Conservation (phyloP, 2,797 vertebrate species). For the Danio aesculapii region DNA sequence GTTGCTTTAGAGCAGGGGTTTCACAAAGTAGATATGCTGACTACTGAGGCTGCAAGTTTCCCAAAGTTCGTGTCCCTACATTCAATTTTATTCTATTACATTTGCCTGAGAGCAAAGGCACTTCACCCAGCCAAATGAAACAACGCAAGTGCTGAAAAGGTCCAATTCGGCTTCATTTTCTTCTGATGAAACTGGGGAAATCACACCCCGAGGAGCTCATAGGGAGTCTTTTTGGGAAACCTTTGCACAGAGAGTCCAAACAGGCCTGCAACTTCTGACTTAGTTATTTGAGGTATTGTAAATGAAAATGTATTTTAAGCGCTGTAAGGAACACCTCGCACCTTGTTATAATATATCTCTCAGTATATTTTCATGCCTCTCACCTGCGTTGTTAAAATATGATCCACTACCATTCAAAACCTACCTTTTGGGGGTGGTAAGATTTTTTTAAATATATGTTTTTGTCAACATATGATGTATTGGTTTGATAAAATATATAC, state of each 20-base stretch:
- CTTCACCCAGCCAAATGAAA: constrained; percentile 35
- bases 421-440: background rate
- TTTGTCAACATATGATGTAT: background rate
- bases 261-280: background rate
- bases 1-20: constrained; percentile 18
- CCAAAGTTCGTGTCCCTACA: constrained; percentile 40
- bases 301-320: background rate
- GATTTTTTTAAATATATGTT: background rate
- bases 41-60: constrained; percentile 27
- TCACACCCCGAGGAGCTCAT: background rate
- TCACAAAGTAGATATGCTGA: constrained; percentile 39
- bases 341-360: background rate
- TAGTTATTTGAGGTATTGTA: background rate
- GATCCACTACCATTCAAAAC: background rate
- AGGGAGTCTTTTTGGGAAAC: background rate
- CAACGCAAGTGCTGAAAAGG: constrained; percentile 6
- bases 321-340: background rate
- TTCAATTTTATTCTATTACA: constrained; percentile 44
- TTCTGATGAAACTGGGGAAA: background rate
- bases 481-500: background rate
- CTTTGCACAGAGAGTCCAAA: background rate
- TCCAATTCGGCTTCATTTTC: constrained; percentile 32
- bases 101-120: constrained; percentile 40
- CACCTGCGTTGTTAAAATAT: background rate
- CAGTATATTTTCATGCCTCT: background rate